Evolutionary conservation across 2,888 invertebrate genomes (phyloP).

Genomic region (Amphiduros pacificus): DNA sequence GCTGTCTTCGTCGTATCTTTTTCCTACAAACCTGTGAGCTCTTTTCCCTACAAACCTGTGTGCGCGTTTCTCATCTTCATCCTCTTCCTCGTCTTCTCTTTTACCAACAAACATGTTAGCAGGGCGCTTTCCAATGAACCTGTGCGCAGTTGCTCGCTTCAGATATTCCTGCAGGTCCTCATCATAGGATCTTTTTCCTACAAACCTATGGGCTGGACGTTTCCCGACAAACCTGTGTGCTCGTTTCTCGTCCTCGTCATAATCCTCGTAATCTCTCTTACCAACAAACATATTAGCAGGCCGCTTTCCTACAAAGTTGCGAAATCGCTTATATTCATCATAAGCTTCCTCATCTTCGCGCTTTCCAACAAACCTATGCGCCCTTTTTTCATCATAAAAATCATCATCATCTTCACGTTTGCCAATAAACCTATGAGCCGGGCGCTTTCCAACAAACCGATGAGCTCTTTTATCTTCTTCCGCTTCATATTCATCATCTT

Average conservation of each 20-base stretch:
- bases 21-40: slow-evolving; percentile 13
- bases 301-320: slow-evolving; percentile 21
- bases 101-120: slow-evolving; percentile 6
- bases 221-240: not conserved
- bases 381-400: slow-evolving; percentile 14
- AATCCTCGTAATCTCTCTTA: slow-evolving; percentile 2
- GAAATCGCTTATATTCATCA: slow-evolving; percentile 19
- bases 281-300: slow-evolving; percentile 8
- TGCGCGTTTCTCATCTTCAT: slow-evolving; percentile 15
- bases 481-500: slow-evolving; percentile 1
- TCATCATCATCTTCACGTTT: slow-evolving; percentile 6
- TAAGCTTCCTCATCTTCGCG: slow-evolving; percentile 7
- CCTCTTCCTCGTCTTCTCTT: slow-evolving; percentile 7
- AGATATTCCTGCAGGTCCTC: not conserved
- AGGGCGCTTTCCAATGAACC: slow-evolving; percentile 23
- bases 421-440: slow-evolving; percentile 19
- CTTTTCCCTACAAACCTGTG: slow-evolving; percentile 23
- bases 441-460: slow-evolving; percentile 21
- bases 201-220: slow-evolving; percentile 5
- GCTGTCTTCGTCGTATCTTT: slow-evolving; percentile 3
- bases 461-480: slow-evolving; percentile 19
- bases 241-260: slow-evolving; percentile 4
- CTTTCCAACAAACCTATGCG: slow-evolving; percentile 24
- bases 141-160: slow-evolving; percentile 6
- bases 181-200: slow-evolving; percentile 10